Evolutionary conservation across 1,140 invertebrate species (phyloP), one percentile per base, ranked within the genome.

Genomic region (Heliothis virescens): DNA sequence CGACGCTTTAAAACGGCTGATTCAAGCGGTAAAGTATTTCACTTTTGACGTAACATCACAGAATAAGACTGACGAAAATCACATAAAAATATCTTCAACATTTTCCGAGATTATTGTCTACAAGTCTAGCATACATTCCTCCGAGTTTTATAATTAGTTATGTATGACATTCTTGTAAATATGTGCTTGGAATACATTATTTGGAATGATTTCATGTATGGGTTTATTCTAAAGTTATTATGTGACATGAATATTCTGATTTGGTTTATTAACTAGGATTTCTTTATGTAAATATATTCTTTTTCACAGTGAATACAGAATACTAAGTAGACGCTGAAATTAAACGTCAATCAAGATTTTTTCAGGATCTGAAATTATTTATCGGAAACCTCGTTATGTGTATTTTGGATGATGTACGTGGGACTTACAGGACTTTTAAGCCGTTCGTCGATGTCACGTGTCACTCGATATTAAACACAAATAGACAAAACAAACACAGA

Each of bases 181-280:
- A 53, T 18, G 48, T 69, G 65, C 13, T 50, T 15, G 12, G 65
- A 69, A 69, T 69, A 21, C 2, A 52, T 69, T 52, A 69, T 15
- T 15, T 52, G 47, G 7, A 41, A 26, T 69, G 47, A 69, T 69
- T 69, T 52, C 65, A 69, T 69, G 21, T 12, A 52, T 26, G 65
- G 62, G 48, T 48, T 47, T 65, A 47, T 18, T 65, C 47, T 2
- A n/a, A 65, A 65, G 16, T n/a, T n/a, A n/a, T 65, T 48, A 47
- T 41, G 16, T 65, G 41, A 41, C 41, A 63, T 41, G n/a, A 63
- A 47, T 11, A 63, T 63, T 16, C 26, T 16, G 62, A 48, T 21
- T 16, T 12, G 4, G 13, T 59, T 53, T 16, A n/a, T 18, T 16
- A 16, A n/a, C 1, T 65, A 12, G 47, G 62, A 16, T 65, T 47